These are phyloP conservation scores for Ophion ellenae DNA, from an alignment of 2,888 invertebrate species.

Conservation along the genomic window DNA sequence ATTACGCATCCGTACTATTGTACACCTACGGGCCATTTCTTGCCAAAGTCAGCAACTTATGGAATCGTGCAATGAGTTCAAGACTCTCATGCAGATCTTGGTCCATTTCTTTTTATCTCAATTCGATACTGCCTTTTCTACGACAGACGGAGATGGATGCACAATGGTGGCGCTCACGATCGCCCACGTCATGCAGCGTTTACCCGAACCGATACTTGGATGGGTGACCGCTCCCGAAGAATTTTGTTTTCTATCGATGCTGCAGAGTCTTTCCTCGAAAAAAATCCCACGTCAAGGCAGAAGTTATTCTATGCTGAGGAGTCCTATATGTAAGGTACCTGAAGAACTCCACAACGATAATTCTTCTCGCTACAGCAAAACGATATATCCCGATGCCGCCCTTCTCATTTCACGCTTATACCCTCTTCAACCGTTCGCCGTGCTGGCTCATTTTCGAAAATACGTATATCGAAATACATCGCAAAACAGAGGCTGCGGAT, in stretches of 20 bases:
- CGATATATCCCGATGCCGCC: slow-evolving; percentile 26
- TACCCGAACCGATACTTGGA: background rate
- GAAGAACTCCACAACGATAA: slow-evolving; percentile 20
- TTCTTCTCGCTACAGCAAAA: slow-evolving; percentile 28
- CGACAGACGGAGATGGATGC: background rate
- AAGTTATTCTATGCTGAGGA: background rate
- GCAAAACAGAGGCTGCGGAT: slow-evolving; percentile 8
- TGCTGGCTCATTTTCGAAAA: slow-evolving; percentile 26
- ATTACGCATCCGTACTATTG: slow-evolving; percentile 35
- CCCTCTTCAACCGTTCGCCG: slow-evolving; percentile 5
- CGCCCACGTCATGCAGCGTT: background rate
- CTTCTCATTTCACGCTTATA: slow-evolving; percentile 39
- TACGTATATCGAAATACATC: slow-evolving; percentile 5
- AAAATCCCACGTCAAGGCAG: background rate
- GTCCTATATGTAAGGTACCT: background rate
- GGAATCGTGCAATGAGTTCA: background rate
- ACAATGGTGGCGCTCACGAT: too few species aligned
- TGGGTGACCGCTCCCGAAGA: background rate
- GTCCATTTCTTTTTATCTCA: background rate
- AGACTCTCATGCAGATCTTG: background rate
- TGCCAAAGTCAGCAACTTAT: background rate
- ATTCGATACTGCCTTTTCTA: background rate
- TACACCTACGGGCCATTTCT: slow-evolving; percentile 6
- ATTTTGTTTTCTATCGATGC: too few species aligned
- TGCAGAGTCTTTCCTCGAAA: background rate